Conservation (phyloP, 2,113 vertebrate genomes). For the Engystomops pustulosus region DNA sequence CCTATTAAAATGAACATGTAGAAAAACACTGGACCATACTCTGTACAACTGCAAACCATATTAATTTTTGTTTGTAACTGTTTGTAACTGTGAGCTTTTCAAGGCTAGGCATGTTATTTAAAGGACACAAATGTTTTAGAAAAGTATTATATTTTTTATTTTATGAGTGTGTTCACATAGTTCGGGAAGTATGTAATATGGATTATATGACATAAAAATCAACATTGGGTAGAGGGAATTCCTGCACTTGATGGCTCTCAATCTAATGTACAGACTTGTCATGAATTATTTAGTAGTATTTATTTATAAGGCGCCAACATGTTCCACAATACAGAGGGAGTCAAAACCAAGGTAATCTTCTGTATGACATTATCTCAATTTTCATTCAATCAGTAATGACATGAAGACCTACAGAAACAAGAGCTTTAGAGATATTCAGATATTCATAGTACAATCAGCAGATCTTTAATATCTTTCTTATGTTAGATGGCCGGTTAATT, state of each 20-base stretch:
- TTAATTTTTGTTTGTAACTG: no score
- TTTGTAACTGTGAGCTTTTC: neutral
- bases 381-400: conserved; percentile 37
- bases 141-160: conserved; percentile 4
- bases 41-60: no score
- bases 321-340: conserved; percentile 14
- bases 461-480: neutral
- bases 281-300: conserved; percentile 54
- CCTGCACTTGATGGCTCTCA: conserved; percentile 43
- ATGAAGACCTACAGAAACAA: neutral
- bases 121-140: neutral
- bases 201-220: conserved; percentile 38
- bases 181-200: conserved; percentile 4
- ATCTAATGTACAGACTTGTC: conserved; percentile 50
- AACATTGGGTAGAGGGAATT: conserved; percentile 42
- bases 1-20: no score
- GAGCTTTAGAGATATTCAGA: neutral
- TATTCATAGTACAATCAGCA: neutral
- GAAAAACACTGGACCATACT: no score
- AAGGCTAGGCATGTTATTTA: neutral
- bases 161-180: neutral
- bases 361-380: conserved; percentile 41
- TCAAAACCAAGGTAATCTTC: conserved; percentile 45
- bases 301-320: conserved; percentile 58
- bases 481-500: neutral